A percentile compares a stretch with the other conserved stretches of the same genome.
These are phyloP conservation scores for Drosophila aldrichi DNA, from an alignment of 2,888 invertebrate species.

Conservation along the genomic window DNA sequence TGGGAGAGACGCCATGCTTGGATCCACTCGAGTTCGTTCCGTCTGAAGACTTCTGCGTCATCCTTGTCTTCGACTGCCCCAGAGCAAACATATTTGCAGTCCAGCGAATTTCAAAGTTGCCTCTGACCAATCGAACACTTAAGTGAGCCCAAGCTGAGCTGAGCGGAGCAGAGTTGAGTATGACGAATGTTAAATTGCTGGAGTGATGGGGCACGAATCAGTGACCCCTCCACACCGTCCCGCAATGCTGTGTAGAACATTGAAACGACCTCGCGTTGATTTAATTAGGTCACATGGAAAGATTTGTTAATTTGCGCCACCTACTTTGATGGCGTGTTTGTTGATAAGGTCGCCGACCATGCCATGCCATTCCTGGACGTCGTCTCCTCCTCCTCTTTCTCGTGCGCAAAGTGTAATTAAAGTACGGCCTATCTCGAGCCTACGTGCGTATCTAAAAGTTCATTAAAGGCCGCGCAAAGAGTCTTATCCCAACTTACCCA, in stretches of 20 bases:
- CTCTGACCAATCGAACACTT: constrained; percentile 57
- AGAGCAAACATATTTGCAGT: constrained; percentile 53
- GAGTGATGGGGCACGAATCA: constrained; percentile 45
- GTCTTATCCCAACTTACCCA: constrained; percentile 63
- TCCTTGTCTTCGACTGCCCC: constrained; percentile 31
- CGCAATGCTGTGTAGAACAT: constrained; percentile 15
- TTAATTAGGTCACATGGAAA: constrained; percentile 79
- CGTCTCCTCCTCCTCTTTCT: background rate
- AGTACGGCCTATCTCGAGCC: constrained; percentile 42
- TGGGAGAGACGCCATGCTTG: constrained; percentile 27
- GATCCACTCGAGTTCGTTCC: constrained; percentile 14
- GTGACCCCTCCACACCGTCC: constrained; percentile 14
- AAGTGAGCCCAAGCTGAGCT: constrained; percentile 29
- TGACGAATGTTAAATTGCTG: constrained; percentile 78
- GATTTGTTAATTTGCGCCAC: constrained; percentile 81
- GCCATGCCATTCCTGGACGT: background rate
- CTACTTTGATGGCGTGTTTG: constrained; percentile 75
- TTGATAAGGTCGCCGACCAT: constrained; percentile 59
- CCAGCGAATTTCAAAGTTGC: constrained; percentile 53
- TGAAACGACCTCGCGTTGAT: constrained; percentile 65
- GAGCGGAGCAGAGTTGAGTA: constrained; percentile 44
- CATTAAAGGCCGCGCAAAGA: constrained; percentile 61
- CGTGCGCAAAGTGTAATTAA: constrained; percentile 65
- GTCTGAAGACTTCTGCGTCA: constrained; percentile 18
- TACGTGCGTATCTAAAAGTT: constrained; percentile 78